Percentiles rank a stretch among this genome's conserved stretches.
Evolutionary conservation across 2,888 invertebrate genomes (phyloP).

Genomic region (Melanostoma scalare): DNA sequence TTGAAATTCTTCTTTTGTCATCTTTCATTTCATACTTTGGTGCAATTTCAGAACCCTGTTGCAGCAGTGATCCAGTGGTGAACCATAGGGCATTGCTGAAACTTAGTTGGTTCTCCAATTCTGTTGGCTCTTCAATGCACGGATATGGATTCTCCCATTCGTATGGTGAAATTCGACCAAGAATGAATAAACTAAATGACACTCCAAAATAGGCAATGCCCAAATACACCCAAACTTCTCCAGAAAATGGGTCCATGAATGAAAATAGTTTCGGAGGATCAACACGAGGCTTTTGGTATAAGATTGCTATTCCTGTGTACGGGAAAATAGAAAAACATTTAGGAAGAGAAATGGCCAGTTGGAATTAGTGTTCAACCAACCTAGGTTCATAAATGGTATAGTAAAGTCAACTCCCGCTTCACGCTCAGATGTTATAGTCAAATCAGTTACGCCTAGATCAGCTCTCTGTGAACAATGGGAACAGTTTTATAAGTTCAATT

Average conservation of each 20-base stretch:
- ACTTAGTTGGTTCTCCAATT: conserved; percentile 91
- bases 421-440: conserved; percentile 93
- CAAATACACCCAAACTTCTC: conserved; percentile 92
- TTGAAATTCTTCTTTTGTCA: neutral
- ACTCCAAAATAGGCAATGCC: conserved; percentile 91
- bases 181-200: conserved; percentile 89
- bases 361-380: conserved; percentile 76
- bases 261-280: conserved; percentile 93
- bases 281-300: conserved; percentile 92
- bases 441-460: conserved; percentile 95
- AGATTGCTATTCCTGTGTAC: conserved; percentile 89
- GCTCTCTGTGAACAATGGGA: conserved; percentile 85
- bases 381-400: conserved; percentile 96
- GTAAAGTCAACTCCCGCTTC: conserved; percentile 96
- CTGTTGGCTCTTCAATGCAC: conserved; percentile 91
- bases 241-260: conserved; percentile 94
- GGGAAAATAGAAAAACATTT: conserved; percentile 6
- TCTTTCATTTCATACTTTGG: conserved; percentile 86
- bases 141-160: conserved; percentile 95
- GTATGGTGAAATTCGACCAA: conserved; percentile 91
- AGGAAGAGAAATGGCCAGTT: neutral
- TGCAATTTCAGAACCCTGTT: conserved; percentile 94
- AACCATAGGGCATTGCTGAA: conserved; percentile 94
- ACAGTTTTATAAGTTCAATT: too few relatives aligned
- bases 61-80: conserved; percentile 92